Percentiles rank a stretch among this genome's conserved stretches.
Evolutionary conservation across 2,113 vertebrate species (phyloP).

Genomic region (Clarias gariepinus): DNA sequence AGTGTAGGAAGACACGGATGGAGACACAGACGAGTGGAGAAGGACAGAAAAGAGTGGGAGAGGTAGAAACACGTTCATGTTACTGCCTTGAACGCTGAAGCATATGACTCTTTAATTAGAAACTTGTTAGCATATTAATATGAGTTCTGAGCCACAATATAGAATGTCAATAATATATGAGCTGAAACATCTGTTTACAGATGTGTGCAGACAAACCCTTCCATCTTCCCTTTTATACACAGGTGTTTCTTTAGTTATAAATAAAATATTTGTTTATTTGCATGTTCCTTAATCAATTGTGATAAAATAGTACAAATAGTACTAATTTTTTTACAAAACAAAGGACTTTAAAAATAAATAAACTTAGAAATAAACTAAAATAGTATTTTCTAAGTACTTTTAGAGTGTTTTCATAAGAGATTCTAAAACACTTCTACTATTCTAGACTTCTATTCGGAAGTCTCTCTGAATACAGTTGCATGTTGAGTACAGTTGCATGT

Average conservation of each 20-base stretch:
- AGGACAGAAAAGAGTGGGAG: background rate
- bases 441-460: too few species aligned
- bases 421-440: background rate
- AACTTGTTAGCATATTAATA: background rate
- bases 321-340: too few species aligned
- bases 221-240: background rate
- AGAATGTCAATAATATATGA: background rate
- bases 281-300: too few species aligned
- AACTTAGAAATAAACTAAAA: too few species aligned
- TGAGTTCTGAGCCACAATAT: background rate
- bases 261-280: background rate
- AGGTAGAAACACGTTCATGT: conserved; percentile 59
- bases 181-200: background rate
- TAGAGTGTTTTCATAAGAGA: background rate
- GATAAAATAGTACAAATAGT: too few species aligned
- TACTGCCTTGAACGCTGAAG: conserved; percentile 54
- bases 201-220: background rate
- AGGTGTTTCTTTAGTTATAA: background rate
- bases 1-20: conserved; percentile 42
- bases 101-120: background rate
- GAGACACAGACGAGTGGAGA: background rate
- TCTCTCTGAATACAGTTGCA: background rate
- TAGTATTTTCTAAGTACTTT: background rate
- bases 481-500: too few species aligned
- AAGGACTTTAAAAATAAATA: too few species aligned